phyloP scores from a whole-genome alignment of 2,888 invertebrate genomes.

The Heliconius ethilla region DNA sequence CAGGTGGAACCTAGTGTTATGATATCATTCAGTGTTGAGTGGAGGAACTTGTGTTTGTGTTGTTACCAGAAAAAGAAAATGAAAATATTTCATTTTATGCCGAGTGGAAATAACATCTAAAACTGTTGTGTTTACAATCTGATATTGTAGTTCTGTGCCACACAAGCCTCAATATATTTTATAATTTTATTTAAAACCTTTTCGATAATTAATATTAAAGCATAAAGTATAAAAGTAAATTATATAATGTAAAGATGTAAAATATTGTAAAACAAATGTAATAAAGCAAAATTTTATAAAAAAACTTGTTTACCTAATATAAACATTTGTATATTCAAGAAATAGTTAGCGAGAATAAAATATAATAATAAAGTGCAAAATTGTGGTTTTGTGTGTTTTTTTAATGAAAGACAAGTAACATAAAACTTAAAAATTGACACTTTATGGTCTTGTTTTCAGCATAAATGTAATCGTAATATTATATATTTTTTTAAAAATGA shows the following conservation, averaged over 20 bases:
- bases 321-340: not conserved
- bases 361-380: not conserved
- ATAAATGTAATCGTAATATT: too few species aligned
- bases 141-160: not conserved
- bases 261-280: not conserved
- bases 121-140: not conserved
- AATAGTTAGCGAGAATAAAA: too few species aligned
- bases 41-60: too few species aligned
- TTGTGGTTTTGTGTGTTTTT: not conserved
- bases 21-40: too few species aligned
- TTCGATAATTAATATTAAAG: not conserved
- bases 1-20: not conserved
- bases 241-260: not conserved
- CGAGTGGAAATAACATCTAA: too few species aligned
- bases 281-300: constrained; percentile 2
- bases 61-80: too few species aligned
- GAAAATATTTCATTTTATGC: too few species aligned
- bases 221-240: not conserved
- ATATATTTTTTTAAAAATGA: not conserved
- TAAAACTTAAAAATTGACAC: too few species aligned
- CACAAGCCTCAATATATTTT: not conserved
- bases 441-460: too few species aligned
- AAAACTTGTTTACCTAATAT: not conserved
- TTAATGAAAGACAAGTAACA: too few species aligned
- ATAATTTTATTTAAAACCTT: not conserved